A percentile compares a stretch with the other conserved stretches of the same genome.
Evolutionary conservation across 2,888 invertebrate species (phyloP).

Genomic region (Scaptomyza flava): DNA sequence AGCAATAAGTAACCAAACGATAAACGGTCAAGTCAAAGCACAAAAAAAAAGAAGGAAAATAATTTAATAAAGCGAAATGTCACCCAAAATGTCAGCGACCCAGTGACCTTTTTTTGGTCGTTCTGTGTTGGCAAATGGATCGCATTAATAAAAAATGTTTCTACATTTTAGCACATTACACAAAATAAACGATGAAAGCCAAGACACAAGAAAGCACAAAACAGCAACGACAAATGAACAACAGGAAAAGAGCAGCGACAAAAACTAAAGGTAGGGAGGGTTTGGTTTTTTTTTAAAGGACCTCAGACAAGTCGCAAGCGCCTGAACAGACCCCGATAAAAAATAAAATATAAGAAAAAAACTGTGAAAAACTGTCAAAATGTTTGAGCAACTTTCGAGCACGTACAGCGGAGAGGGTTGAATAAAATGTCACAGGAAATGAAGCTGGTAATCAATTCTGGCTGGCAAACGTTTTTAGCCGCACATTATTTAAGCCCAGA

Average conservation of each 20-base stretch:
- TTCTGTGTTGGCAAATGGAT: conserved; percentile 43
- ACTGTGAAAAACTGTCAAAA: conserved; percentile 62
- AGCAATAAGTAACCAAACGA: conserved; percentile 57
- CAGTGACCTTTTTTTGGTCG: conserved; percentile 61
- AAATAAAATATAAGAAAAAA: conserved; percentile 24
- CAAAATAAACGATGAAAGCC: conserved; percentile 45
- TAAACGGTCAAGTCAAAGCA: conserved; percentile 28
- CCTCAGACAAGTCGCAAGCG: conserved; percentile 11
- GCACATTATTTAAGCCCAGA: conserved; percentile 41
- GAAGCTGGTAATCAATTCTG: conserved; percentile 60
- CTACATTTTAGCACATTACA: conserved; percentile 71
- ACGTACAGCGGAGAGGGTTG: neutral
- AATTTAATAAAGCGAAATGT: conserved; percentile 69
- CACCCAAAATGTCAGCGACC: conserved; percentile 38
- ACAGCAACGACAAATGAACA: conserved; percentile 1
- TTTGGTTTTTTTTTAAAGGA: conserved; percentile 5
- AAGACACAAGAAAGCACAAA: conserved; percentile 11
- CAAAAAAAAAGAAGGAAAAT: conserved; percentile 45
- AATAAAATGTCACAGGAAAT: conserved; percentile 42
- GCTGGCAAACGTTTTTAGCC: conserved; percentile 33
- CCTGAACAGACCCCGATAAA: conserved; percentile 46
- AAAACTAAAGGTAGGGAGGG: conserved; percentile 2
- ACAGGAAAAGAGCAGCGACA: conserved; percentile 11
- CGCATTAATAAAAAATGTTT: conserved; percentile 70
- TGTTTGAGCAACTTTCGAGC: conserved; percentile 54